phyloP scores from a whole-genome alignment of 2,113 vertebrate species.

The cattle (Bos taurus) region ARS-UCD2.0 NC_037338.1:64313501-64314000 shows the following conservation, averaged over 20 bases:
- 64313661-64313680: background rate
- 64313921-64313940: background rate
- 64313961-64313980: background rate
- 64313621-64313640: background rate
- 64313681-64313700: background rate
- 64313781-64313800: background rate
- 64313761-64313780: background rate
- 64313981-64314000: background rate
- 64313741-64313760: background rate
- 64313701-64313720: background rate
- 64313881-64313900: background rate
- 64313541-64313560: background rate
- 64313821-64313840: background rate
- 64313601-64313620: background rate
- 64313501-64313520: background rate
- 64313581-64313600: background rate
- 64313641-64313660: background rate
- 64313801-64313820: background rate
- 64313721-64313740: background rate
- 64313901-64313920: background rate
- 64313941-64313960: background rate
- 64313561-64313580: background rate
- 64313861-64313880: background rate
- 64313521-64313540: background rate
- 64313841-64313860: background rate